phyloP scores from a whole-genome alignment of 2,113 vertebrate genomes.

The Mormoops blainvillei region DNA sequence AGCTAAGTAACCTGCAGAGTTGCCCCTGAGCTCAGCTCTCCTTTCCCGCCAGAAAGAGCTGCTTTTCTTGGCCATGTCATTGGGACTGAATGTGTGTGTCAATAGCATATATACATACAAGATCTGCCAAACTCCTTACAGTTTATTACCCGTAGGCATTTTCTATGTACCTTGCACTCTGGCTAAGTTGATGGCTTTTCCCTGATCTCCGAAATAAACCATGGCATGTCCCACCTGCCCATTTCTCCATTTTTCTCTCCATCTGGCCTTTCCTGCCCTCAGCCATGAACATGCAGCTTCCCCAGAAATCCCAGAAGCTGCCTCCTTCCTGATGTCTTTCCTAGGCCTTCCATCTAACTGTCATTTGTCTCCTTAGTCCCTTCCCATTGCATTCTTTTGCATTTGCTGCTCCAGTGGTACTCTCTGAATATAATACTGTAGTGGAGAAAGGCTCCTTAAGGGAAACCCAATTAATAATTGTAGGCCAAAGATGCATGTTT shows the following conservation, averaged over 20 bases:
- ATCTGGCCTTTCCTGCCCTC: neutral
- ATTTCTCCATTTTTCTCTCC: neutral
- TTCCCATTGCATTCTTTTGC: accelerated
- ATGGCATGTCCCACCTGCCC: neutral
- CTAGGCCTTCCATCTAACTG: neutral
- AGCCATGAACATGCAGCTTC: neutral
- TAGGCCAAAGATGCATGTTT: neutral
- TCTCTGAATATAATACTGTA: neutral
- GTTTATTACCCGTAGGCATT: neutral
- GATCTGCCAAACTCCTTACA: neutral
- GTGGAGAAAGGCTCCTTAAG: neutral
- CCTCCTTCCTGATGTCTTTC: neutral
- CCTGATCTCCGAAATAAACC: neutral
- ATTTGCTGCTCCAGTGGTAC: neutral
- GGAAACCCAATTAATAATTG: neutral
- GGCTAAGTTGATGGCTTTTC: neutral
- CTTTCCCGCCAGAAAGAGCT: neutral
- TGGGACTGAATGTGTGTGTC: neutral
- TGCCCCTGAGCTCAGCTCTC: neutral
- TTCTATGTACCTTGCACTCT: neutral
- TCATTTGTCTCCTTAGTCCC: neutral
- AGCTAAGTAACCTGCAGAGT: neutral
- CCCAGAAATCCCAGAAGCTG: neutral
- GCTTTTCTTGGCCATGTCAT: neutral
- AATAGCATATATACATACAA: no score